Base-by-base conservation (phyloP, 2,113 vertebrate genomes). In the Melospiza melodia region DNA sequence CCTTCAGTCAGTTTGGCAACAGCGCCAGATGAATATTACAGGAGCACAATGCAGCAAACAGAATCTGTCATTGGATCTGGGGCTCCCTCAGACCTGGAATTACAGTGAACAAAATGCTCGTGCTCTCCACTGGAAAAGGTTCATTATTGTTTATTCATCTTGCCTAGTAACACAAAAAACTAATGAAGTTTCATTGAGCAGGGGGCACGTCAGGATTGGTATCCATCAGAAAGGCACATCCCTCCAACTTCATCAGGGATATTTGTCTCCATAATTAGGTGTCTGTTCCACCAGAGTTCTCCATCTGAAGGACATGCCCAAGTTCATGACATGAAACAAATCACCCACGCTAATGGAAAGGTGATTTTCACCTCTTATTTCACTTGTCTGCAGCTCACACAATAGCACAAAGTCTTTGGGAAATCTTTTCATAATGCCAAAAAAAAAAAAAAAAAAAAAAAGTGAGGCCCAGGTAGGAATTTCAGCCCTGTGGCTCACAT, bases 121-220 rank as follows among this genome's bases (percentile, higher is more conserved):
- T 85, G 89, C 67, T 58, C 81, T 73, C 84, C 71, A 23, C 86
- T 94, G 90, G 72, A 82, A 91, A 96, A 84, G 43, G 59, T 89
- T 95, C 78, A 48, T 96, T 91, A 95, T 96, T 97, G 94, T 96
- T 97, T 95, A 95, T 97, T 96, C 83, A 31, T 83, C 93, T 83
- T 93, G 61, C 48, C 81, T 31, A 12, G 72, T 28, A 92, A 82
- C 91, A 95, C 52, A 87, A 74, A 72, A 73, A 77, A 69, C 17
- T 59, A 77, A 93, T 92, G 86, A 78, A 87, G 74, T 79, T 89
- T 97, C 79, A 24, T 57, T 67, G 87, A 93, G 81, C 89, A 96
- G 68, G 90, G 67, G 15, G 33, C 89, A 78, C 3, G 23, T 87
- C 78, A 71, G 87, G 52, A 90, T 85, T 69, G 39, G 61, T 37